Evolutionary conservation across 2,113 vertebrate genomes (phyloP), one percentile per base, ranked within the genome.

Genomic region (Grammatotria lemairii): DNA sequence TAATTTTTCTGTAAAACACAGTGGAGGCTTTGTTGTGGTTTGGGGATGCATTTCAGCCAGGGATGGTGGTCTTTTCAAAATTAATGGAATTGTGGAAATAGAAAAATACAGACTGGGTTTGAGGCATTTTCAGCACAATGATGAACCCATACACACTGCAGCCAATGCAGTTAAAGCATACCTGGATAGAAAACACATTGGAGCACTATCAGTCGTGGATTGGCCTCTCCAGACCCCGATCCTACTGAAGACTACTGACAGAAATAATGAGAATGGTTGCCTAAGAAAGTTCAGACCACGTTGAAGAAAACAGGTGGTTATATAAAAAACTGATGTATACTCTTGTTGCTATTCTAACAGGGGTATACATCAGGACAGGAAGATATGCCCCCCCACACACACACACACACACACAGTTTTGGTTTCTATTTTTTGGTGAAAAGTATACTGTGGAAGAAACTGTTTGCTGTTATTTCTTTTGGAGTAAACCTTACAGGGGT

Each of bases 231-330:
- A 35, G 60, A 65, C 9, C 60, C 17, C 0, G 17, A n/a, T 35
- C 60, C 31, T 0, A 33, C 28, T 63, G 10, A 65, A 65, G 33
- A 65, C 4, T 65, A n/a, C 31, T 65, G 6, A 12, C 5, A 21
- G 33, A 65, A 38, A 65, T 38, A 0, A 65, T 35, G 5, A 65
- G 33, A 38, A 65, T 8, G 33, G 6, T 38, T 63, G 6, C 60
- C 19, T 8, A n/a, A 12, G 17, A 65, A 35, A 65, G 0, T 21
- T n/a, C 31, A 38, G 60, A 38, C 31, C 10, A n/a, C 0, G 19
- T 0, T 65, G 60, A 65, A 38, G 60, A 65, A n/a, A 38, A 38
- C 6, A 65, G 33, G 60, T 5, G 6, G 60, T 38, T 12, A 38
- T 13, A 65, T 35, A 35, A 65, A 63, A 33, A 11, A 7, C 23